Base-by-base conservation (phyloP, 2,888 invertebrate species). In the Pollenia amentaria region DNA sequence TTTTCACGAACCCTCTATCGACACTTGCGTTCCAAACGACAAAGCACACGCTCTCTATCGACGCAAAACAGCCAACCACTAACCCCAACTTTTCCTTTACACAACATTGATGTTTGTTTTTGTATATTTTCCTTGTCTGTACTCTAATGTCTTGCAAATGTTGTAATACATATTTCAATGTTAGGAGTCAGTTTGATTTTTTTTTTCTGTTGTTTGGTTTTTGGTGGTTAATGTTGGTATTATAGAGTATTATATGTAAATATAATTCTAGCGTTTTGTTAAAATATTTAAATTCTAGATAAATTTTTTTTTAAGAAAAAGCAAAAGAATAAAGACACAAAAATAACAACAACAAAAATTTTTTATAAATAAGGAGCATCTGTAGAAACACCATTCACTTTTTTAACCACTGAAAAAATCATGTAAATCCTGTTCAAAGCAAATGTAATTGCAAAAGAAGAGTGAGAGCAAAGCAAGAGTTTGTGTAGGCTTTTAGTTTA, bases 391-490 rank as follows among this genome's bases (percentile, higher is more conserved):
- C 29, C 16, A 48, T 48, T 16, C 14, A 14, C 10, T 4, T 29
- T 21, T n/a, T 72, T 64, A 18, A 64, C 18, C 29, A 73, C 18
- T 38, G 18, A 70, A 48, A 64, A 14, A 73, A 64, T 55, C 64
- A 55, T 65, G 62, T 64, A 55, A 65, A 73, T 65, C 21, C 57
- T 48, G 48, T 65, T 73, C 65, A 9, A 40, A 21, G 40, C 40
- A 65, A 81, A 55, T 57, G 57, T 73, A 65, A n/a, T 73, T 65
- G 60, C 69, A 69, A 57, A 9, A 29, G 16, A 38, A 60, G 38
- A n/a, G 60, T 46, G 9, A 16, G 38, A 14, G 48, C 16, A 6
- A 29, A 3, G 29, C 29, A 6, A 29, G 29, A 6, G n/a, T 69
- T 51, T 51, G 29, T 18, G 3, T 62, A 4, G 9, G n/a, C n/a